Base-by-base conservation (phyloP, 2,113 vertebrate species). In the Guaruba guarouba region DNA sequence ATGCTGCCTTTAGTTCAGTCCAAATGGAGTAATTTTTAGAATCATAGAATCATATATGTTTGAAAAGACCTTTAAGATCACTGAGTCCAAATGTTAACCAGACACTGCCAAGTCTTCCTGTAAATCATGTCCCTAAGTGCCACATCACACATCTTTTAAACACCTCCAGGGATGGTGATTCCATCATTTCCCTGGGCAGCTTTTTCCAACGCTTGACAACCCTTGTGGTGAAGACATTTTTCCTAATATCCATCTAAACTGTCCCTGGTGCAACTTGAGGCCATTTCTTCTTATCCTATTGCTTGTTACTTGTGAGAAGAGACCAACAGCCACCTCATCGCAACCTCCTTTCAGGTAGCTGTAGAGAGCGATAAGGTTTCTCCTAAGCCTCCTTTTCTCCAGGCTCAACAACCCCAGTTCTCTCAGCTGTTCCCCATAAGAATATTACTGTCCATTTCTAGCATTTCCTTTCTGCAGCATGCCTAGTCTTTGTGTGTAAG, bases 251-350 rank as follows among this genome's bases (percentile, higher is more conserved):
- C 27, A 17, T 23, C 35, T 77, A 43, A 84, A 49, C 29, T 13
- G 43, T 33, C 48, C 23, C 57, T 51, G 8, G 10, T 43, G 7
- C 0, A 0, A 44, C 25, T 11, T 17, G 6, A 54, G 61, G 23
- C 51, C 10, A 1, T 54, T 77, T 78, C 10, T 12, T 64, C 43
- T 64, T 71, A 43, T 51, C 31, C 31, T 51, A 23, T 9, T 59
- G 39, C 31, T 57, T 71, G 31, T 64, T 35, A 71, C 14, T 9
- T 33, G 25, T 12, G 8, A 84, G 57, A 71, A 44, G 49, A 71
- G 43, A 29, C 6, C 0, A 1, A 43, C 41, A 37, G 48, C 55
- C 55, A 33, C 41, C 29, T 28, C 22, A 10, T 14, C 43, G 10
- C 14, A 63, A 16, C 22, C 6, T 70, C 11, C 31, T 71, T 57